These are phyloP conservation scores for Rotaria sp. DNA, from an alignment of 2,888 invertebrate species.

Conservation along the genomic window DNA sequence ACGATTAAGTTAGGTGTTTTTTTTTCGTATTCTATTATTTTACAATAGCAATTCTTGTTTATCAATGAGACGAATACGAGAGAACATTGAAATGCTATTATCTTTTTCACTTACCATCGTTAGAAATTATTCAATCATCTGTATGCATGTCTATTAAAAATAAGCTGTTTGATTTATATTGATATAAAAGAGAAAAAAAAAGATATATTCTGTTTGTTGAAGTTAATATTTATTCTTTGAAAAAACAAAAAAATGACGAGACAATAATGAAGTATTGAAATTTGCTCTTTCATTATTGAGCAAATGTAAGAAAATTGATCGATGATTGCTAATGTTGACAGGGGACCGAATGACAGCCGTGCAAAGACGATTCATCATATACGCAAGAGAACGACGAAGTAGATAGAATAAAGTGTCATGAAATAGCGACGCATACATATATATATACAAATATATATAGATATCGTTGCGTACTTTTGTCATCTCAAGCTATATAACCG, in stretches of 20 bases:
- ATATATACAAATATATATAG: not conserved
- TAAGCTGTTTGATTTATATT: not conserved
- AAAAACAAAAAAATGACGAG: not conserved
- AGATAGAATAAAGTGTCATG: not conserved
- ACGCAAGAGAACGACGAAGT: not conserved
- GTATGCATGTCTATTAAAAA: not conserved
- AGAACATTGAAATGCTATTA: not conserved
- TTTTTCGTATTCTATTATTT: not conserved
- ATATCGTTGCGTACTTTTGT: not conserved
- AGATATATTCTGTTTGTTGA: not conserved
- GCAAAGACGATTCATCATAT: not conserved
- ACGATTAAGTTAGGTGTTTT: not conserved
- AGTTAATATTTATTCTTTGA: conserved; percentile 15
- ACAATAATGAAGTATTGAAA: not conserved
- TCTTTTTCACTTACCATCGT: not conserved
- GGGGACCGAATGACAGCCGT: not conserved
- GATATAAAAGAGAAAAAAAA: not conserved
- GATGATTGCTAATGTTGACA: not conserved
- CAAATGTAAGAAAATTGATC: not conserved
- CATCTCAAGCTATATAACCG: not conserved
- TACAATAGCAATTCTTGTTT: not conserved
- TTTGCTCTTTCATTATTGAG: not conserved
- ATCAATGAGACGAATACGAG: not conserved
- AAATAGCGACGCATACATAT: not conserved
- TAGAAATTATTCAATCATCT: not conserved